These are phyloP conservation scores for Calliphora vicina DNA, from an alignment of 1,140 invertebrate genomes.

Conservation along the genomic window DNA sequence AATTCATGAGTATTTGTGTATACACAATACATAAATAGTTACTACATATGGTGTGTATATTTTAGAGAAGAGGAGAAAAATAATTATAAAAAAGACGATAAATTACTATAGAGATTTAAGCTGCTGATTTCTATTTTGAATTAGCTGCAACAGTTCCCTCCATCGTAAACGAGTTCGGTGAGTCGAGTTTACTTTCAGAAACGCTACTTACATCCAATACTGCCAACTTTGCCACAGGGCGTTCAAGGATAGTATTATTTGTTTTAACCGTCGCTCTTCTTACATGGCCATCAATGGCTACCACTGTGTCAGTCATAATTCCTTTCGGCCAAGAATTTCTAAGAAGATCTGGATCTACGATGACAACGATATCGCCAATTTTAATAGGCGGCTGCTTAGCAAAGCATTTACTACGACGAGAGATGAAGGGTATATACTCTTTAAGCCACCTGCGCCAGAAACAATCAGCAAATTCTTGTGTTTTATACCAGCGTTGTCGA, in stretches of 20 bases:
- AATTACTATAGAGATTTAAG: too few species aligned
- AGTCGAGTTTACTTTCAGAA: too few species aligned
- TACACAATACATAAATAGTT: too few species aligned
- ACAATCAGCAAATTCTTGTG: slow-evolving; percentile 20
- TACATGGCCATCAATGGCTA: slow-evolving; percentile 9
- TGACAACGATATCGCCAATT: neutral
- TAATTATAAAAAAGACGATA: too few species aligned
- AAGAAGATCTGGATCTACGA: neutral
- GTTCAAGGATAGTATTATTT: neutral
- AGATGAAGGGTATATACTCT: slow-evolving; percentile 38
- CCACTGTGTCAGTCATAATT: neutral
- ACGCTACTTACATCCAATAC: neutral
- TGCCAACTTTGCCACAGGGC: neutral
- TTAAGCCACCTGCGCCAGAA: slow-evolving; percentile 40
- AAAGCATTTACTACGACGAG: slow-evolving; percentile 38
- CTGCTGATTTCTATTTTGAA: too few species aligned
- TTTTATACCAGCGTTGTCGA: slow-evolving; percentile 33
- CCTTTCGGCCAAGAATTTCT: neutral
- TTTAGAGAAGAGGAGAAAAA: too few species aligned
- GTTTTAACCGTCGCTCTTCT: slow-evolving; percentile 13
- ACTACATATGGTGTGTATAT: too few species aligned
- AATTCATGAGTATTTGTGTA: too few species aligned
- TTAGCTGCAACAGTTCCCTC: neutral
- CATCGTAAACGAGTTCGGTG: too few species aligned
- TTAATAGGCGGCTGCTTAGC: neutral